Conservation (phyloP, 2,888 invertebrate species). For the Allophyes oxyacanthae region DNA sequence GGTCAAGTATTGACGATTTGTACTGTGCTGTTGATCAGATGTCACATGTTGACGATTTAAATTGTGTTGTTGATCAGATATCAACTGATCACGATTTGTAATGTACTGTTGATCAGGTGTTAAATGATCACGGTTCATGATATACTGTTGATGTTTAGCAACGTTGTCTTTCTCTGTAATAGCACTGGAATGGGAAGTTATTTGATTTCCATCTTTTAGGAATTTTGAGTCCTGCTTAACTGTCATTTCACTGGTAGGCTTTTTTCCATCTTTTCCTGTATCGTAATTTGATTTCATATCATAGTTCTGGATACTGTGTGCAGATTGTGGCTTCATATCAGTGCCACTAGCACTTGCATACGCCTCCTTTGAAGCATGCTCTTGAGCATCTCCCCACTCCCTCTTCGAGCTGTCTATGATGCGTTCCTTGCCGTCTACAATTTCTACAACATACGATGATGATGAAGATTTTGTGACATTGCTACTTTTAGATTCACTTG, state of each 20-base stretch:
- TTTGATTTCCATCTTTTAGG: constrained; percentile 81
- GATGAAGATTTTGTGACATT: constrained; percentile 90
- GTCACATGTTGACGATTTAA: constrained; percentile 19
- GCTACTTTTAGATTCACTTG: constrained; percentile 87
- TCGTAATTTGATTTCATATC: constrained; percentile 89
- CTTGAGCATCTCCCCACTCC: constrained; percentile 88
- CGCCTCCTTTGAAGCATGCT: constrained; percentile 84
- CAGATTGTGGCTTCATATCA: constrained; percentile 88
- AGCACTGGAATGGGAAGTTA: constrained; percentile 76
- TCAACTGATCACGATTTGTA: constrained; percentile 31
- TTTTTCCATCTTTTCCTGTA: constrained; percentile 86
- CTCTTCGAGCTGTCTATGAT: constrained; percentile 89
- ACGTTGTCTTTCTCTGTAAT: constrained; percentile 79
- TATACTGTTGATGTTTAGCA: constrained; percentile 74
- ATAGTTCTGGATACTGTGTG: constrained; percentile 86
- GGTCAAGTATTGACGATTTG: constrained; percentile 16
- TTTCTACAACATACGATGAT: constrained; percentile 91
- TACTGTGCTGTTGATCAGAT: constrained; percentile 34
- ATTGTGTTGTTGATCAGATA: constrained; percentile 26
- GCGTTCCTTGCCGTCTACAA: constrained; percentile 91
- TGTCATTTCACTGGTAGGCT: constrained; percentile 78
- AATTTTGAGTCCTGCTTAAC: constrained; percentile 80
- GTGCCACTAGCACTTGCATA: constrained; percentile 88
- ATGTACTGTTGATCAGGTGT: constrained; percentile 54
- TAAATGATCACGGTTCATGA: constrained; percentile 71